Conservation (phyloP, 2,797 vertebrate species). For the Poecilia wingei region DNA sequence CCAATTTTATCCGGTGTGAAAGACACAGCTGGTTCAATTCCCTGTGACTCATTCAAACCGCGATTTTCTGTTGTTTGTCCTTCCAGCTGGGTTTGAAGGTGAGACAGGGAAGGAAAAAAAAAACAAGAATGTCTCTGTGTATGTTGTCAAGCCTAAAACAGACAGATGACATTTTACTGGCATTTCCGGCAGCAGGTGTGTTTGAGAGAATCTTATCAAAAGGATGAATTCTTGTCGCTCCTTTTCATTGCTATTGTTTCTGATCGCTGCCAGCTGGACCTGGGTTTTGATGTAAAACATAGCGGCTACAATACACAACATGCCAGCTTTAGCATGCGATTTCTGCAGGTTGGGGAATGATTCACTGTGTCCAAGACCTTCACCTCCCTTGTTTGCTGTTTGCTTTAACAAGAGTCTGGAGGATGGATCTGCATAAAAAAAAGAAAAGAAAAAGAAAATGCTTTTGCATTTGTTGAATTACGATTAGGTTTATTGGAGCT, state of each 20-base stretch:
- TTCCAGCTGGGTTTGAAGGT: conserved; percentile 48
- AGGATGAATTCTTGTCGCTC: conserved; percentile 29
- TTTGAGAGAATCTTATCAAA: conserved; percentile 63
- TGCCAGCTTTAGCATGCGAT: background rate
- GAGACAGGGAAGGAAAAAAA: background rate
- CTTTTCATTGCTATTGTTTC: conserved; percentile 28
- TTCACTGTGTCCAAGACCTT: conserved; percentile 21
- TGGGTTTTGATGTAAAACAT: conserved; percentile 12
- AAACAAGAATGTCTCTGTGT: conserved; percentile 5
- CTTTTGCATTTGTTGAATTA: conserved; percentile 60
- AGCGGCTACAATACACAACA: background rate
- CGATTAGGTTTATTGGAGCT: conserved; percentile 57
- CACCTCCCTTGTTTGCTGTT: conserved; percentile 46
- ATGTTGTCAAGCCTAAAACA: conserved; percentile 41
- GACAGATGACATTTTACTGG: conserved; percentile 74
- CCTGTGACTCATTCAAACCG: conserved; percentile 13
- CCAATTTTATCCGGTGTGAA: conserved; percentile 37
- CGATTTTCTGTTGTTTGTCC: conserved; percentile 29
- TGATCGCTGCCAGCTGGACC: conserved; percentile 32
- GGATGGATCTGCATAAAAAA: conserved; percentile 17
- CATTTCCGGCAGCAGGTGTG: conserved; percentile 69
- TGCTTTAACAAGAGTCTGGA: conserved; percentile 49
- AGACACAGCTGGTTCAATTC: conserved; percentile 34
- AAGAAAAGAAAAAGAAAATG: conserved; percentile 41
- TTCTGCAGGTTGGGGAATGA: background rate